A percentile compares a stretch with the other conserved stretches of the same genome.
These are phyloP conservation scores for Urocyon cinereoargenteus DNA, from an alignment of 2,797 vertebrate species.

Conservation along the genomic window DNA sequence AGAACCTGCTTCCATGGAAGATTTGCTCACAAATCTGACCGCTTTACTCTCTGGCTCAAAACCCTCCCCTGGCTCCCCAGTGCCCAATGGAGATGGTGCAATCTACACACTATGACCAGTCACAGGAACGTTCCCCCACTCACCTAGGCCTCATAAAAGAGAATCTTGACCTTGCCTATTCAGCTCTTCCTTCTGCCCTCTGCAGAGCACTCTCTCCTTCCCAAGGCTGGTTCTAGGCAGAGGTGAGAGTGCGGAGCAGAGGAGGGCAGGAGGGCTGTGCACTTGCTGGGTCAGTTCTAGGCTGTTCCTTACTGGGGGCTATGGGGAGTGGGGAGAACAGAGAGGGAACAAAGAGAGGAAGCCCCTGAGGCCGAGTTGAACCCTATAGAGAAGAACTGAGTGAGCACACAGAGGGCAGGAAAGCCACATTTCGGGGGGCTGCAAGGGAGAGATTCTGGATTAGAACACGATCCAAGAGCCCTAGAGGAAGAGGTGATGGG, in stretches of 20 bases:
- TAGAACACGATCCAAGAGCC: accelerated
- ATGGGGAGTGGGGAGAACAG: neutral
- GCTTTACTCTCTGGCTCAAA: neutral
- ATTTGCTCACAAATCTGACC: neutral
- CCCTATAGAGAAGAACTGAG: neutral
- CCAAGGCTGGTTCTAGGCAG: neutral
- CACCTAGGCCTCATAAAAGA: neutral
- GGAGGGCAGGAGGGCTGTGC: neutral
- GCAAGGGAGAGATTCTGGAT: neutral
- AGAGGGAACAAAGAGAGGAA: neutral
- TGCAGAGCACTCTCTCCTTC: neutral
- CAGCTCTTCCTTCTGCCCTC: neutral
- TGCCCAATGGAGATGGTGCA: neutral
- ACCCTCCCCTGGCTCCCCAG: neutral
- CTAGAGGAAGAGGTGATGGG: neutral
- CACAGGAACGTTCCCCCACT: neutral
- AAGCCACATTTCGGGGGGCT: accelerated
- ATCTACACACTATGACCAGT: neutral
- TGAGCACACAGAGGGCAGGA: neutral
- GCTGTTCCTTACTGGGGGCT: neutral
- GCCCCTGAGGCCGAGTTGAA: neutral
- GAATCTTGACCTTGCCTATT: neutral
- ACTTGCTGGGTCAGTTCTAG: neutral
- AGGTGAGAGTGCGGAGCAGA: neutral
- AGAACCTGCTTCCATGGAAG: neutral